Conservation (phyloP, 2,888 invertebrate genomes). For the Clepsis dumicolana region DNA sequence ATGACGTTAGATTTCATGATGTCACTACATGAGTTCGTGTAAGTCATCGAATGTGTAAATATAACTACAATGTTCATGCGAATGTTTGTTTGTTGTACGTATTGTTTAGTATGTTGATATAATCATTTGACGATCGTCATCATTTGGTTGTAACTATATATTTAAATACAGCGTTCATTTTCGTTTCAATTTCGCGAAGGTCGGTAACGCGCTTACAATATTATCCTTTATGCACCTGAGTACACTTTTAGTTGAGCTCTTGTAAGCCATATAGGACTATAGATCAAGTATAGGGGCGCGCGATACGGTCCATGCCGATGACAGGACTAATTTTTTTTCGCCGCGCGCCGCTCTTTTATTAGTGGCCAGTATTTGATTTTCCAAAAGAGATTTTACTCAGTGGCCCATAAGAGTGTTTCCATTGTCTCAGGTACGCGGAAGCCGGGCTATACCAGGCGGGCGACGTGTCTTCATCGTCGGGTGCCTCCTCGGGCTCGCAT, state of each 20-base stretch:
- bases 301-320: too few species aligned
- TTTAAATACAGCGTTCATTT: background rate
- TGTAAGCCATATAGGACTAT: too few species aligned
- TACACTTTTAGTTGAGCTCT: too few species aligned
- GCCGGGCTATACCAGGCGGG: slow-evolving; percentile 88
- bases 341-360: background rate
- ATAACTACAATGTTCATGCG: background rate
- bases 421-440: slow-evolving; percentile 87
- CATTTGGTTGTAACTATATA: background rate
- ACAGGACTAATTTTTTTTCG: background rate
- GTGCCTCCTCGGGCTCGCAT: slow-evolving; percentile 80
- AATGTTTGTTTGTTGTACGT: background rate
- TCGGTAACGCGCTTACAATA: background rate
- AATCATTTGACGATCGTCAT: background rate
- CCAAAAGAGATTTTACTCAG: background rate
- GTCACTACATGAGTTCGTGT: slow-evolving; percentile 5
- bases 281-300: too few species aligned
- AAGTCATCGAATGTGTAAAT: background rate
- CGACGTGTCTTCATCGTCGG: slow-evolving; percentile 82
- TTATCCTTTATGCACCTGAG: too few species aligned
- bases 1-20: background rate
- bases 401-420: background rate
- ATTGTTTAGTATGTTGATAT: background rate
- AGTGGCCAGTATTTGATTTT: background rate
- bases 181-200: background rate